phyloP scores from a whole-genome alignment of 2,888 invertebrate species.

The Cremastobaeus sp. region DNA sequence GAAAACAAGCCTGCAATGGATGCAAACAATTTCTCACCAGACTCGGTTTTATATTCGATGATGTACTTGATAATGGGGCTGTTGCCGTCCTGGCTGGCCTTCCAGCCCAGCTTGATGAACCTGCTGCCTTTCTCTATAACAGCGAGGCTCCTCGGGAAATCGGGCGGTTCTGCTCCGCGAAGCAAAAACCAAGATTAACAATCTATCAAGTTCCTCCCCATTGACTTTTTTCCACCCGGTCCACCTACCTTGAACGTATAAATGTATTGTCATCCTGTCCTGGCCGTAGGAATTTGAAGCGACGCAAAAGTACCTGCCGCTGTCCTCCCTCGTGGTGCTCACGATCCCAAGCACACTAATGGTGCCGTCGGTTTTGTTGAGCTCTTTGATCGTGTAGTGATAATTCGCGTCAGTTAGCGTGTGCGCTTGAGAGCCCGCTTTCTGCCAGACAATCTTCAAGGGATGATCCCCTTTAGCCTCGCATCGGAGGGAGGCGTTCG shows the following conservation, averaged over 20 bases:
- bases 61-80: conserved; percentile 93
- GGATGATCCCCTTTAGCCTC: conserved; percentile 93
- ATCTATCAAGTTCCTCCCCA: not conserved
- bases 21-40: conserved; percentile 80
- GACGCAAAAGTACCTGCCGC: conserved; percentile 91
- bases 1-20: not conserved
- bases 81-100: conserved; percentile 92
- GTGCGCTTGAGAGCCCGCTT: conserved; percentile 81
- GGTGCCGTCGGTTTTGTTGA: conserved; percentile 81
- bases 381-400: conserved; percentile 74
- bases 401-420: conserved; percentile 75
- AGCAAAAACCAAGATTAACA: conserved; percentile 6
- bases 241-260: conserved; percentile 87
- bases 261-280: conserved; percentile 93
- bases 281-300: conserved; percentile 94
- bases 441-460: conserved; percentile 90
- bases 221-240: not conserved
- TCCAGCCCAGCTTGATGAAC: conserved; percentile 92
- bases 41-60: conserved; percentile 91
- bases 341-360: conserved; percentile 91
- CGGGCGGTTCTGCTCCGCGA: conserved; percentile 86
- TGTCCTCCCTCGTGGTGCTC: conserved; percentile 91
- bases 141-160: conserved; percentile 91
- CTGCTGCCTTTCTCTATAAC: conserved; percentile 91
- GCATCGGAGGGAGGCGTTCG: conserved; percentile 83